phyloP scores from a whole-genome alignment of 2,888 invertebrate species.

The Pseudoips prasinana region DNA sequence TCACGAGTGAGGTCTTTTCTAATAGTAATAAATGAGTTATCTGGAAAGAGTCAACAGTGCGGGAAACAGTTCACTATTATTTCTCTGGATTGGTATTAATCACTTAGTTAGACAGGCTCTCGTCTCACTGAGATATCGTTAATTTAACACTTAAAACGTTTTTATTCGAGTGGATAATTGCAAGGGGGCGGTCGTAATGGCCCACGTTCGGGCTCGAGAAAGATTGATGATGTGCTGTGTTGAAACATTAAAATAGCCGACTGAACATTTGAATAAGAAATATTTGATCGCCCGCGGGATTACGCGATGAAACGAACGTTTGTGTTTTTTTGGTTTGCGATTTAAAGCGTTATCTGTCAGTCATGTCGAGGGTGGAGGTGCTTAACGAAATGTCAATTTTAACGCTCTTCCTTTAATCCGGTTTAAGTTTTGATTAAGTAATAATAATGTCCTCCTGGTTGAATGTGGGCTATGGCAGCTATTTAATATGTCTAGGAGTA shows the following conservation, averaged over 20 bases:
- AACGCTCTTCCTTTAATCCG: too few relatives aligned
- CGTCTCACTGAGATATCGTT: constrained; percentile 73
- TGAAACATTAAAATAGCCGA: constrained; percentile 72
- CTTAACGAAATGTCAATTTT: too few relatives aligned
- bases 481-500: too few relatives aligned
- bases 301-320: constrained; percentile 60
- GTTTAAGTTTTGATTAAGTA: too few relatives aligned
- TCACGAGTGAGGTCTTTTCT: too few relatives aligned
- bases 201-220: constrained; percentile 66
- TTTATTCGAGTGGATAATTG: constrained; percentile 79
- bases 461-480: too few relatives aligned
- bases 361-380: constrained; percentile 4
- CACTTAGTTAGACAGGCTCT: constrained; percentile 70
- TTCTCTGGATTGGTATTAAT: constrained; percentile 62
- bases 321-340: constrained; percentile 49
- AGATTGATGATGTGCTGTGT: constrained; percentile 76
- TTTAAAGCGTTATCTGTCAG: constrained; percentile 31
- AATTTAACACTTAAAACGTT: constrained; percentile 80
- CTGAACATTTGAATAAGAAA: constrained; percentile 74
- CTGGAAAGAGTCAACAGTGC: constrained; percentile 34
- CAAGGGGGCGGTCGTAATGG: constrained; percentile 71
- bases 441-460: too few relatives aligned
- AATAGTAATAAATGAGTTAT: constrained; percentile 33
- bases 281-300: constrained; percentile 62
- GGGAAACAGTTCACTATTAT: constrained; percentile 52